Conservation (phyloP, 2,113 vertebrate species). For the Lethenteron camtschaticum region DNA sequence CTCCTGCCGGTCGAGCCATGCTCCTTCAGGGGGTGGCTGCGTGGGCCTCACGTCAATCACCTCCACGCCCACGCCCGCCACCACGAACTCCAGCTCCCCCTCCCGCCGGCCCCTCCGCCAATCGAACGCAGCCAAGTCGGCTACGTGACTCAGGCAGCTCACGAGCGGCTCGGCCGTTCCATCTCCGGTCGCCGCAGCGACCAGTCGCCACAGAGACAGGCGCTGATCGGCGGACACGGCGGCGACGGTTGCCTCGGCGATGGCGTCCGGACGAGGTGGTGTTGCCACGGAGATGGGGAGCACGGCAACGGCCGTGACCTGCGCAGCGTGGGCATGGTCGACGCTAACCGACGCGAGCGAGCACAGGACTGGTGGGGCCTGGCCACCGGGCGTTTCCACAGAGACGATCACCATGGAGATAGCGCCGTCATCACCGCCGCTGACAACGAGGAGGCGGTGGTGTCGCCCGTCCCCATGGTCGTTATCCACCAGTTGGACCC, state of each 20-base stretch:
- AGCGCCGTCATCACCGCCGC: constrained; percentile 64
- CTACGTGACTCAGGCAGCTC: constrained; percentile 44
- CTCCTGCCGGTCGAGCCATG: constrained; percentile 22
- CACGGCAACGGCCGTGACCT: constrained; percentile 37
- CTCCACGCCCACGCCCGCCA: constrained; percentile 50
- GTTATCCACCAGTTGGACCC: constrained; percentile 13
- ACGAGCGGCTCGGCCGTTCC: constrained; percentile 18
- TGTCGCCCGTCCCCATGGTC: background rate
- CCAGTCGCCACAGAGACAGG: constrained; percentile 41
- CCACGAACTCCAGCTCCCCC: constrained; percentile 18
- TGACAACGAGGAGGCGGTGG: constrained; percentile 37
- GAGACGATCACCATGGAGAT: constrained; percentile 31
- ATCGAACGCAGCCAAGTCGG: constrained; percentile 48
- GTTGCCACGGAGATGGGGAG: constrained; percentile 14
- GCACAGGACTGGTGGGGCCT: constrained; percentile 48
- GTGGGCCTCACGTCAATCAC: no score
- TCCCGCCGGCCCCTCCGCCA: constrained; percentile 20
- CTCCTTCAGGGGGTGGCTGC: no score
- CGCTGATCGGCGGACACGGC: constrained; percentile 56
- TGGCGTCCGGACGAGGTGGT: background rate
- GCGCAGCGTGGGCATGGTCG: constrained; percentile 42
- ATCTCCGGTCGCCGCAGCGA: background rate
- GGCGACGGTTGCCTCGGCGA: constrained; percentile 21
- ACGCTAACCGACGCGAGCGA: constrained; percentile 31
- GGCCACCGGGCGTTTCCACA: constrained; percentile 21